These are phyloP conservation scores for Mellivora capensis DNA, from an alignment of 2,113 vertebrate genomes.

Conservation along the genomic window DNA sequence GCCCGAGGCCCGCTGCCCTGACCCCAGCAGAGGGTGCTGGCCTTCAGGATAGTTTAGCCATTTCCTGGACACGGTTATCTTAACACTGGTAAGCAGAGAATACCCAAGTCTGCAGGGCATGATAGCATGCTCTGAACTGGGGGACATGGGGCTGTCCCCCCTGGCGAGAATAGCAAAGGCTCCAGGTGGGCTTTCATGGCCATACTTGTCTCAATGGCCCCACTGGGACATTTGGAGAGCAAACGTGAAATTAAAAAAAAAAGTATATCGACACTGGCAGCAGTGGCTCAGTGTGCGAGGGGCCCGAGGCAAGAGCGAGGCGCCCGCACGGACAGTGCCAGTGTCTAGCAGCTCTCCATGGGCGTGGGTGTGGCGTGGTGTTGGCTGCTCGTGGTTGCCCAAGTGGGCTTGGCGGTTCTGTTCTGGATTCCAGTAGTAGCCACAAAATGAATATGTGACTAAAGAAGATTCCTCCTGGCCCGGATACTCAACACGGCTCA, in stretches of 20 bases:
- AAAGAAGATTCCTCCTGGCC: background rate
- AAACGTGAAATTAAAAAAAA: background rate
- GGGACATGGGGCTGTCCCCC: background rate
- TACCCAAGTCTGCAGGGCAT: background rate
- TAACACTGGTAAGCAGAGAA: background rate
- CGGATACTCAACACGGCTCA: too few relatives aligned
- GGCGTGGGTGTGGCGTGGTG: rapidly evolving
- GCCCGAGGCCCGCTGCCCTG: background rate
- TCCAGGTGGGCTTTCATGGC: too few relatives aligned
- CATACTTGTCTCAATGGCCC: background rate
- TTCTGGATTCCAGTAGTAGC: background rate
- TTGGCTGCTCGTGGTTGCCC: background rate
- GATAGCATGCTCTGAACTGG: background rate
- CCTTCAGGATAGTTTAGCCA: background rate
- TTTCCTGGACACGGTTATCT: background rate
- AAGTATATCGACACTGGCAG: background rate
- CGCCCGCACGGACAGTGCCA: rapidly evolving
- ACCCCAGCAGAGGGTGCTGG: background rate
- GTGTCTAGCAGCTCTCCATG: background rate
- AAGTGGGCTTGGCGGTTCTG: background rate
- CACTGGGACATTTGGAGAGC: background rate
- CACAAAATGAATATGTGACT: background rate
- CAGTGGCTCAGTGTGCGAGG: background rate
- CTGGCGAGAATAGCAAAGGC: background rate
- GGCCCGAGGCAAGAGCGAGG: background rate